These are phyloP conservation scores for Ursus arctos DNA, from an alignment of 2,113 vertebrate species.

Conservation along the genomic window DNA sequence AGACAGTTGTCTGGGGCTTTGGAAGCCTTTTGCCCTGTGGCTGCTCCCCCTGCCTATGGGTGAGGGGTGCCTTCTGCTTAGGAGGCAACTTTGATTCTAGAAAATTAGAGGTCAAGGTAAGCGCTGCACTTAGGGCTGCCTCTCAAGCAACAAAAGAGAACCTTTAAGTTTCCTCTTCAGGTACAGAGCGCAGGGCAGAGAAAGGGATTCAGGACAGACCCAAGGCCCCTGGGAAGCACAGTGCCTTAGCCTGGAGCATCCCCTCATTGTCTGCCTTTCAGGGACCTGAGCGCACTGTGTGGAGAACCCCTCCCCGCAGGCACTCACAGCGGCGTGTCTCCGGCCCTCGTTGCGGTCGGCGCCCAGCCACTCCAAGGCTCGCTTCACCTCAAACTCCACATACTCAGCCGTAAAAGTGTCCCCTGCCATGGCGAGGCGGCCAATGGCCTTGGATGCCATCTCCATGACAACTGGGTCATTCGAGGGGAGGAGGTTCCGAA, in stretches of 20 bases:
- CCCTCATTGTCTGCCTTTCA: background rate
- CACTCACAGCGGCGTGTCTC: constrained; percentile 96
- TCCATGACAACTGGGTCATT: constrained; percentile 98
- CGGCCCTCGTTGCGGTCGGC: constrained; percentile 98
- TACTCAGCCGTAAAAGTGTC: constrained; percentile 99
- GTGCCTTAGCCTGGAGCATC: accelerated
- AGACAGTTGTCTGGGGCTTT: background rate
- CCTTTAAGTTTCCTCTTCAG: background rate
- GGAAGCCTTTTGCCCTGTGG: background rate
- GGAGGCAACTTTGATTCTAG: background rate
- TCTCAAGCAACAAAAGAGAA: background rate
- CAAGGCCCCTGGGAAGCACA: background rate
- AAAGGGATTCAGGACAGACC: background rate
- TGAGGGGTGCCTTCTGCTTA: background rate
- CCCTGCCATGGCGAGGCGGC: constrained; percentile 97
- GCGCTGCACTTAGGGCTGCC: background rate
- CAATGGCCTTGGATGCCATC: constrained; percentile 99
- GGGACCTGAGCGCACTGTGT: background rate
- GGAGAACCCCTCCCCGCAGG: background rate
- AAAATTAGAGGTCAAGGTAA: background rate
- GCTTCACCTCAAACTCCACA: constrained; percentile 99
- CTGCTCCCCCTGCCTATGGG: background rate
- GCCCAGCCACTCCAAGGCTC: constrained; percentile 98
- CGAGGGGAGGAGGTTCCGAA: constrained; percentile 97
- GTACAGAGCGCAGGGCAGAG: background rate